These are phyloP conservation scores for Drosophila oshimai DNA, from an alignment of 1,140 invertebrate species.

Conservation along the genomic window DNA sequence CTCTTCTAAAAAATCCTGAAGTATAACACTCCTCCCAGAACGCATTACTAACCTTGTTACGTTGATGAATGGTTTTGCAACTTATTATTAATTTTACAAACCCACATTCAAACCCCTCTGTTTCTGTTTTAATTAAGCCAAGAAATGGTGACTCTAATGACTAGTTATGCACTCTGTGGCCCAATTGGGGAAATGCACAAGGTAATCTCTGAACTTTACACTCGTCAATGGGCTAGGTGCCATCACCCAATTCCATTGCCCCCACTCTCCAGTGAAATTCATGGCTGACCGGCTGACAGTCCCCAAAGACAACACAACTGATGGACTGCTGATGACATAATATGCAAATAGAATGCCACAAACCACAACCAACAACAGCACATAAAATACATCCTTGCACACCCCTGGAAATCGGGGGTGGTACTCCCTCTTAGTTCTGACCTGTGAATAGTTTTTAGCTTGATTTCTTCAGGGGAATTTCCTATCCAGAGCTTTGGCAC, in stretches of 20 bases:
- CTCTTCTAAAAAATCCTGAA: no score
- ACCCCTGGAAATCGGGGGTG: constrained; percentile 2
- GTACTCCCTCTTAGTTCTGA: constrained; percentile 31
- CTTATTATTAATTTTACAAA: constrained; percentile 59
- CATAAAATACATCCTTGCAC: constrained; percentile 20
- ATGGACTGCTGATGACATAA: constrained; percentile 78
- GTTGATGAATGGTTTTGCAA: constrained; percentile 22
- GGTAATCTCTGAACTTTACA: constrained; percentile 73
- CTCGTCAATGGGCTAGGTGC: constrained; percentile 21
- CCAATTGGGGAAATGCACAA: constrained; percentile 19
- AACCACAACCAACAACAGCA: constrained; percentile 39
- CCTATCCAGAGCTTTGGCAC: constrained; percentile 20
- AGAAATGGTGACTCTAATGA: constrained; percentile 56
- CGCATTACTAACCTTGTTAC: constrained; percentile 70
- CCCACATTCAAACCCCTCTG: constrained; percentile 30
- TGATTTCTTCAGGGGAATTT: constrained; percentile 77
- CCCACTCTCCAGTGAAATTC: neutral
- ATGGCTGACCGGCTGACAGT: constrained; percentile 50
- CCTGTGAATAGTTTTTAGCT: constrained; percentile 76
- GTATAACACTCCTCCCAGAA: neutral
- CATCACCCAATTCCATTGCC: neutral
- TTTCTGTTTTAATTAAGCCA: constrained; percentile 43
- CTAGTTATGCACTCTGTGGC: constrained; percentile 36
- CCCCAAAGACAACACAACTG: constrained; percentile 67
- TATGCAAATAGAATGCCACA: constrained; percentile 67